Evolutionary conservation across 2,797 vertebrate genomes (phyloP).

Genomic region (Xyrichtys novacula): DNA sequence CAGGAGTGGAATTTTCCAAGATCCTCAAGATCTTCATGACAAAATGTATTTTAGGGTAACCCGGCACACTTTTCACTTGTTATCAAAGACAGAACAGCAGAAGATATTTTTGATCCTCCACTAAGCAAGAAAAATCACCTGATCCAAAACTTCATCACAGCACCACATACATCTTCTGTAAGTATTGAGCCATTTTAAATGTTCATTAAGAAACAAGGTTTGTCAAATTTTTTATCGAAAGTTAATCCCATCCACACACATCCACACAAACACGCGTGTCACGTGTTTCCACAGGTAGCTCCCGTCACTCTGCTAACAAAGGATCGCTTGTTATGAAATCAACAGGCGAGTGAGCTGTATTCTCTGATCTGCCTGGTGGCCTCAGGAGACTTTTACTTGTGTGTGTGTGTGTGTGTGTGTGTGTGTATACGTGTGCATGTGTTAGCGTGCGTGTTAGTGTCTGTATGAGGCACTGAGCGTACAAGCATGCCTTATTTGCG

Average conservation of each 20-base stretch:
- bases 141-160: background rate
- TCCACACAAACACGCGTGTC: background rate
- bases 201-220: background rate
- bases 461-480: conserved; percentile 11
- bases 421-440: conserved; percentile 6
- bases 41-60: no score
- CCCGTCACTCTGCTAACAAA: conserved; percentile 38
- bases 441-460: conserved; percentile 9
- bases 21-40: no score
- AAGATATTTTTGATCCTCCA: no score
- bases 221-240: conserved; percentile 2
- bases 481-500: conserved; percentile 16
- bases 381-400: conserved; percentile 44
- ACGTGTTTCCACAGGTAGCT: conserved; percentile 31
- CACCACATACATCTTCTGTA: background rate
- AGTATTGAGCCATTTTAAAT: background rate
- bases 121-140: background rate
- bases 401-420: conserved; percentile 5
- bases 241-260: background rate
- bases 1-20: no score
- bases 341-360: conserved; percentile 44
- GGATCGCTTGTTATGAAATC: conserved; percentile 55
- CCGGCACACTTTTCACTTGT: no score
- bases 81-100: no score
- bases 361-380: conserved; percentile 54